These are phyloP conservation scores for Pelmatolapia mariae DNA, from an alignment of 2,113 vertebrate genomes.

Conservation along the genomic window DNA sequence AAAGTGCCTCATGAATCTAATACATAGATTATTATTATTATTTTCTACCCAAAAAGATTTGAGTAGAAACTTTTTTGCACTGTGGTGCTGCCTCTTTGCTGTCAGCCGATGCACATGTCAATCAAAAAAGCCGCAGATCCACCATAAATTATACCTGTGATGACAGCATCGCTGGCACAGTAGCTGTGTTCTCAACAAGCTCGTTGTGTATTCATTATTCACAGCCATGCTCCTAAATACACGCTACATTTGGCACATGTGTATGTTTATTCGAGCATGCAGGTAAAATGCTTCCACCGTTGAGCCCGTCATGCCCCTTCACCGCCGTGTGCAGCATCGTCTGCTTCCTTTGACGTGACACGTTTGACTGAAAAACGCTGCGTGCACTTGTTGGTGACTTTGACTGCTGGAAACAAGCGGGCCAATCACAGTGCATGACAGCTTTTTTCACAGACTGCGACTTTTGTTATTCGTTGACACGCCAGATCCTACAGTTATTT, in stretches of 20 bases:
- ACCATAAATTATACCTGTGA: not conserved
- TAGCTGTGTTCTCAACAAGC: not conserved
- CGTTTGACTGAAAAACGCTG: not conserved
- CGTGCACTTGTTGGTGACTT: not conserved
- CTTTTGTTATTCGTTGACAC: not conserved
- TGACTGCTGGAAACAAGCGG: not conserved
- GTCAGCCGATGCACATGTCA: not conserved
- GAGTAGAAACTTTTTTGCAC: not conserved
- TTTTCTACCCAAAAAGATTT: not conserved
- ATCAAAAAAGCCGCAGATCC: not conserved
- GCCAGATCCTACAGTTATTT: not conserved
- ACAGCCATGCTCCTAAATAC: not conserved
- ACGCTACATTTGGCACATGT: not conserved
- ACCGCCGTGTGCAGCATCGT: not conserved
- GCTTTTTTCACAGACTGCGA: not conserved
- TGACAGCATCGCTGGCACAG: not conserved
- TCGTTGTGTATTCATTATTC: not conserved
- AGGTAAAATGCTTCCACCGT: not conserved
- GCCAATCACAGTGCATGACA: not conserved
- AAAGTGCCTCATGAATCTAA: not conserved
- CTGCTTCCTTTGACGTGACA: not conserved
- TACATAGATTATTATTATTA: not conserved
- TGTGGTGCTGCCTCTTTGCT: not conserved
- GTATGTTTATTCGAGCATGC: not conserved
- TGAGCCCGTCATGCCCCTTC: not conserved